A percentile compares a stretch with the other conserved stretches of the same genome.
These are phyloP conservation scores for Tupiocoris notatus DNA, from an alignment of 2,888 invertebrate genomes.

Conservation along the genomic window DNA sequence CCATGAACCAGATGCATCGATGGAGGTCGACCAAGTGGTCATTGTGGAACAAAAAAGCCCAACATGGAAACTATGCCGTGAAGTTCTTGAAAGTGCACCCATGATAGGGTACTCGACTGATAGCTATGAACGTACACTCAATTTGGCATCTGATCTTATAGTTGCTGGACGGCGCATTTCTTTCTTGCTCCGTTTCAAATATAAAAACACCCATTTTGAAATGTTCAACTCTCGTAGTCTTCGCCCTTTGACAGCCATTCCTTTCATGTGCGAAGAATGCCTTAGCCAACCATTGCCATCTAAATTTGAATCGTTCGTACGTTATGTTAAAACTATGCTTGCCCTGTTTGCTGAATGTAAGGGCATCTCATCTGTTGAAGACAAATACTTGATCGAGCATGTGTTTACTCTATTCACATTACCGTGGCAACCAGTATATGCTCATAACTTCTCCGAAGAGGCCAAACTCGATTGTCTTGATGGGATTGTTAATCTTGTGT, in stretches of 20 bases:
- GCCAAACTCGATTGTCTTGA: background rate
- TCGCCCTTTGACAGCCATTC: constrained; percentile 13
- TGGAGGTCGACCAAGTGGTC: background rate
- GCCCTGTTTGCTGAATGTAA: background rate
- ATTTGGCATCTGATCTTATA: constrained; percentile 2
- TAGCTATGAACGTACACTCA: background rate
- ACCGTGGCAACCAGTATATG: constrained; percentile 6
- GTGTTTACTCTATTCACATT: constrained; percentile 18
- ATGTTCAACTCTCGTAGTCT: background rate
- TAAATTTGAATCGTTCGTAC: constrained; percentile 9
- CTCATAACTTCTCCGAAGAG: background rate
- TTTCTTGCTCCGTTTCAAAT: constrained; percentile 9
- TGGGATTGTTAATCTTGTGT: constrained; percentile 19
- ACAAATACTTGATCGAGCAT: constrained; percentile 28
- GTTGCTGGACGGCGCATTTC: background rate
- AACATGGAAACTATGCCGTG: constrained; percentile 14
- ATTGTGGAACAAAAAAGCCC: constrained; percentile 4
- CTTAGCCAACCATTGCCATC: background rate
- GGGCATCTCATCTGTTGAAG: background rate
- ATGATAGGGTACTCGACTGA: background rate
- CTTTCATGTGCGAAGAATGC: constrained; percentile 30
- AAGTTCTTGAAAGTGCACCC: background rate
- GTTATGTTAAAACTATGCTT: background rate
- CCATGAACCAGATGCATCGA: background rate
- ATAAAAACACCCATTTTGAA: background rate